These are phyloP conservation scores for Sinelater perroti DNA, from an alignment of 2,888 invertebrate species.

Conservation along the genomic window DNA sequence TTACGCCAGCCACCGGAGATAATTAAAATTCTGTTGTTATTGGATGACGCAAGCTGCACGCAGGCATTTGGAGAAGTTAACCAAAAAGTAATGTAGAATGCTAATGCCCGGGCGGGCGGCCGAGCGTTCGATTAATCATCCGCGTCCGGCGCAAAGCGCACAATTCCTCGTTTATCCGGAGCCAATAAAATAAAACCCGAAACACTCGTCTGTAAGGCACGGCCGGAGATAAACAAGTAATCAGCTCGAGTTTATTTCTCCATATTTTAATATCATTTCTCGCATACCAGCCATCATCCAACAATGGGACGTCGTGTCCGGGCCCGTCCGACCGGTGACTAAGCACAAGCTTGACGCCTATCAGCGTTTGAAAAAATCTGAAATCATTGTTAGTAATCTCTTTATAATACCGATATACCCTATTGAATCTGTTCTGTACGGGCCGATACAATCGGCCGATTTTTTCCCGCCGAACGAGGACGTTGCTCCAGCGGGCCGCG, in stretches of 20 bases:
- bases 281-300: slow-evolving; percentile 44
- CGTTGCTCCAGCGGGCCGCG: too few species aligned
- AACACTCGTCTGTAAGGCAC: slow-evolving; percentile 11
- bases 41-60: too few species aligned
- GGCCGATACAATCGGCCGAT: slow-evolving; percentile 27
- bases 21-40: too few species aligned
- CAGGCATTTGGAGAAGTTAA: too few species aligned
- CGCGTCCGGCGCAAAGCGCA: too few species aligned
- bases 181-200: slow-evolving; percentile 1
- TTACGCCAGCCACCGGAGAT: too few species aligned
- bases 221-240: slow-evolving; percentile 35
- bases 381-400: slow-evolving; percentile 53
- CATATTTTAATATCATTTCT: slow-evolving; percentile 45
- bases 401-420: slow-evolving; percentile 51
- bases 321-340: slow-evolving; percentile 46
- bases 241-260: slow-evolving; percentile 42
- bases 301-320: slow-evolving; percentile 49
- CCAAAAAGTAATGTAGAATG: too few species aligned
- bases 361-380: slow-evolving; percentile 49
- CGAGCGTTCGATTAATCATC: too few species aligned
- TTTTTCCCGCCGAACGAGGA: slow-evolving; percentile 10
- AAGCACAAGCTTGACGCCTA: slow-evolving; percentile 48
- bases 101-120: too few species aligned
- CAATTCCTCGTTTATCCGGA: not conserved
- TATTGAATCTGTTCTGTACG: slow-evolving; percentile 35